Percentiles rank a stretch among this genome's conserved stretches.
Conservation (phyloP, 2,888 invertebrate genomes). For the Opisthograptis luteolata region DNA sequence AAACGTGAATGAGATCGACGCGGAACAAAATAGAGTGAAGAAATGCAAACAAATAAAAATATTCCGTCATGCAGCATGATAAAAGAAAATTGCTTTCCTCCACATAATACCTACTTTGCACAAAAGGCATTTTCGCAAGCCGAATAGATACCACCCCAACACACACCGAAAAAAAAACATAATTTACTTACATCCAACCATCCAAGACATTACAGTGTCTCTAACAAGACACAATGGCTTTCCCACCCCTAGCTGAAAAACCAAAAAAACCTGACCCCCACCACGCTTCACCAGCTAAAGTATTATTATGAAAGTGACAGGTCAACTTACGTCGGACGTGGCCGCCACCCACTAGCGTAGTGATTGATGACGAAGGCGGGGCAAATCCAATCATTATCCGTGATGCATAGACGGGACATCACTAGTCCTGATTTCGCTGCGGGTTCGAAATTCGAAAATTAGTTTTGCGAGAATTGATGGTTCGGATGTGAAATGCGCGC, state of each 20-base stretch:
- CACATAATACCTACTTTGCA: constrained; percentile 22
- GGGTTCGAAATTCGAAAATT: constrained; percentile 61
- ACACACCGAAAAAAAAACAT: constrained; percentile 68
- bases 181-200: constrained; percentile 79
- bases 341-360: constrained; percentile 63
- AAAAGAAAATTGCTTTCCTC: constrained; percentile 27
- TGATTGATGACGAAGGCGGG: constrained; percentile 84
- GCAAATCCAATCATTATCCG: constrained; percentile 83
- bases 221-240: constrained; percentile 82
- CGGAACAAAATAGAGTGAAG: no score
- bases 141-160: constrained; percentile 43
- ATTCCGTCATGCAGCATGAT: constrained; percentile 5
- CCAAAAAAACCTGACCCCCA: constrained; percentile 52
- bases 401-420: constrained; percentile 82
- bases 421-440: constrained; percentile 49
- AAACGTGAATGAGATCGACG: no score
- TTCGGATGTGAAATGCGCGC: constrained; percentile 19
- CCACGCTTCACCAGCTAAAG: constrained; percentile 26
- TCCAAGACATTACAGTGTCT: constrained; percentile 76
- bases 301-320: constrained; percentile 46
- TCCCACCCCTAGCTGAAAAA: constrained; percentile 58
- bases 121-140: constrained; percentile 40
- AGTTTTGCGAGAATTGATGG: constrained; percentile 38
- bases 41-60: constrained; percentile 5
- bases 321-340: constrained; percentile 52